Evolutionary conservation across 2,888 invertebrate species (phyloP).

Genomic region (Nephrotoma flavescens): DNA sequence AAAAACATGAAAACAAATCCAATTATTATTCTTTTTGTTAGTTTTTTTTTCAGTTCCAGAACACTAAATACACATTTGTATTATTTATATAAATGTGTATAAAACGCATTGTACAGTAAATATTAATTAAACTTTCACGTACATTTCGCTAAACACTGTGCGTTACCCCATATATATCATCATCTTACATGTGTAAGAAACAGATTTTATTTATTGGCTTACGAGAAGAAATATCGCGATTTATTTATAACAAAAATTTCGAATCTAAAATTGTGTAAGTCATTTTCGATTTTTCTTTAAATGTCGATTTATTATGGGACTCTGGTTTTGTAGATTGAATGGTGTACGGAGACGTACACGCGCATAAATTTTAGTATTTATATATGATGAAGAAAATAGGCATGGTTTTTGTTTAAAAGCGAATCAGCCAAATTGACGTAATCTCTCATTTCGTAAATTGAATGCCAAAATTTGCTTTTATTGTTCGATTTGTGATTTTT

Average conservation of each 20-base stretch:
- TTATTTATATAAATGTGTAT: neutral
- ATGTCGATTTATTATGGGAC: neutral
- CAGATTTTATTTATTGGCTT: neutral
- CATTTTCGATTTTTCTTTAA: neutral
- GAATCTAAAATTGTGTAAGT: neutral
- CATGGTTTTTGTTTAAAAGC: neutral
- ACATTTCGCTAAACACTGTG: neutral
- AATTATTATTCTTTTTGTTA: neutral
- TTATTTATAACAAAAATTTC: neutral
- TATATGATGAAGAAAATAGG: neutral
- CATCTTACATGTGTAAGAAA: neutral
- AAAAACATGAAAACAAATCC: neutral
- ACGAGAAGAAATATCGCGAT: neutral
- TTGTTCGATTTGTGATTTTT: neutral
- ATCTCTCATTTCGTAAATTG: neutral
- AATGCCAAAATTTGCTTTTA: neutral
- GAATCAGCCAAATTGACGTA: neutral
- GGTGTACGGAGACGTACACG: neutral
- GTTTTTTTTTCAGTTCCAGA: neutral
- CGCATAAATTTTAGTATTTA: neutral
- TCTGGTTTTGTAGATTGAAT: neutral
- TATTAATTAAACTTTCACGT: neutral
- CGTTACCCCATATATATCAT: neutral
- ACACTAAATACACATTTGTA: neutral
- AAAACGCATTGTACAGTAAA: neutral